A percentile compares a stretch with the other conserved stretches of the same genome.
phyloP scores from a whole-genome alignment of 2,888 invertebrate species.

The Dicyrtomina minuta region DNA sequence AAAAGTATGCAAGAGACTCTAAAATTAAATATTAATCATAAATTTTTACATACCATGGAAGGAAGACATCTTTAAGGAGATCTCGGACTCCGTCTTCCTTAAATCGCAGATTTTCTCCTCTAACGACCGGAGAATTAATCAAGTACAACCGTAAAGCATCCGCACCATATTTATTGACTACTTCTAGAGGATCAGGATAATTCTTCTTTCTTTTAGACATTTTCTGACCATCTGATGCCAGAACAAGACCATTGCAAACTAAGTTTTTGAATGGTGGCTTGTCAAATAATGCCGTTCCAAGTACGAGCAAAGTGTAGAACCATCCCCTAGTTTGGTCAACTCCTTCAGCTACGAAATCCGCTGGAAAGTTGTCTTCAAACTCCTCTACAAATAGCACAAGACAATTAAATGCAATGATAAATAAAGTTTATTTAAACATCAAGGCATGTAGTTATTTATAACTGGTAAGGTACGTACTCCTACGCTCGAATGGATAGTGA shows the following conservation, averaged over 20 bases:
- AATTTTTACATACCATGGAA: conserved; percentile 74
- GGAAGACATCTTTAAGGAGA: conserved; percentile 93
- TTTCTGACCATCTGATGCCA: conserved; percentile 97
- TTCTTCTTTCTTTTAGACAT: conserved; percentile 99
- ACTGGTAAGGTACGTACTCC: conserved; percentile 54
- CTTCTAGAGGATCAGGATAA: conserved; percentile 92
- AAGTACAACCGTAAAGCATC: conserved; percentile 94
- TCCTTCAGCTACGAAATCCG: conserved; percentile 99
- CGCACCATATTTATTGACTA: conserved; percentile 87
- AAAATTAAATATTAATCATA: conserved; percentile 11
- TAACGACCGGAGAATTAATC: conserved; percentile 96
- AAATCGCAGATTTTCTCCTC: conserved; percentile 93
- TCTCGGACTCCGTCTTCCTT: conserved; percentile 97
- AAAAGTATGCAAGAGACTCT: no score
- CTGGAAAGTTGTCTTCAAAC: conserved; percentile 90
- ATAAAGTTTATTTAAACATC: neutral
- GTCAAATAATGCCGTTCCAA: conserved; percentile 92
- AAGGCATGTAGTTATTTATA: no score
- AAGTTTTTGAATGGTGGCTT: conserved; percentile 97
- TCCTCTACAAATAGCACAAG: conserved; percentile 67
- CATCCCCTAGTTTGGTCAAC: conserved; percentile 97
- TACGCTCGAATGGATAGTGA: conserved; percentile 94
- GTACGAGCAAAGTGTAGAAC: conserved; percentile 97
- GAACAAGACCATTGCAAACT: conserved; percentile 90
- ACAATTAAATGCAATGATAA: conserved; percentile 10